Percentiles rank a stretch among this genome's conserved stretches.
These are phyloP conservation scores for Darevskia mixta DNA, from an alignment of 2,797 vertebrate species.

Conservation along the genomic window DNA sequence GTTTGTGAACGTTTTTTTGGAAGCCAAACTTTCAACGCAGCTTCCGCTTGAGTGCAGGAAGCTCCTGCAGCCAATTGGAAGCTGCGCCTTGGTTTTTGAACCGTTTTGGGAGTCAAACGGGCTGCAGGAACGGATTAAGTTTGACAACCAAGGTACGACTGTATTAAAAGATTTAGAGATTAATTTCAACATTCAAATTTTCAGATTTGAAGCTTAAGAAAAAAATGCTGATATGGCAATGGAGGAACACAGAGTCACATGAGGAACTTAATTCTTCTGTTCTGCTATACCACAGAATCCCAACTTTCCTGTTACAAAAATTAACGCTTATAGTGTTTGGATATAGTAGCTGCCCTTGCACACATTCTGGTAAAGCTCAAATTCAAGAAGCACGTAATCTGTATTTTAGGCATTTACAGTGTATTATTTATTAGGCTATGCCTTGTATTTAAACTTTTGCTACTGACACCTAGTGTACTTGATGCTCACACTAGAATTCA, in stretches of 20 bases:
- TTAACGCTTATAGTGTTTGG: background rate
- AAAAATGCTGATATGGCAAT: background rate
- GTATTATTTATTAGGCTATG: background rate
- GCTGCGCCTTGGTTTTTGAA: no score
- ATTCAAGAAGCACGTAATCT: background rate
- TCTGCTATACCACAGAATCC: background rate
- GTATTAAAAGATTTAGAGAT: background rate
- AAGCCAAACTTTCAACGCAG: no score
- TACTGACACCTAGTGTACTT: background rate
- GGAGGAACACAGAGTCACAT: background rate
- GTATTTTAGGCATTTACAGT: background rate
- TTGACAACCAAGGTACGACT: no score
- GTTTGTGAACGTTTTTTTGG: no score
- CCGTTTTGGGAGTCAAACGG: no score
- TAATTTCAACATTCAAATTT: background rate
- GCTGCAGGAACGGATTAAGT: no score
- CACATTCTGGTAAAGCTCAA: background rate
- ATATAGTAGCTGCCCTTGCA: background rate
- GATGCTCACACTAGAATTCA: background rate
- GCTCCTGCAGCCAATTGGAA: no score
- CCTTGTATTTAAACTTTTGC: background rate
- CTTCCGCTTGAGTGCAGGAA: no score
- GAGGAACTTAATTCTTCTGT: background rate
- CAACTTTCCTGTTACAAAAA: background rate
- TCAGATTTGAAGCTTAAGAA: background rate